A percentile compares a stretch with the other conserved stretches of the same genome.
Evolutionary conservation across 2,888 invertebrate genomes (phyloP).

Genomic region (Microchrysa polita): DNA sequence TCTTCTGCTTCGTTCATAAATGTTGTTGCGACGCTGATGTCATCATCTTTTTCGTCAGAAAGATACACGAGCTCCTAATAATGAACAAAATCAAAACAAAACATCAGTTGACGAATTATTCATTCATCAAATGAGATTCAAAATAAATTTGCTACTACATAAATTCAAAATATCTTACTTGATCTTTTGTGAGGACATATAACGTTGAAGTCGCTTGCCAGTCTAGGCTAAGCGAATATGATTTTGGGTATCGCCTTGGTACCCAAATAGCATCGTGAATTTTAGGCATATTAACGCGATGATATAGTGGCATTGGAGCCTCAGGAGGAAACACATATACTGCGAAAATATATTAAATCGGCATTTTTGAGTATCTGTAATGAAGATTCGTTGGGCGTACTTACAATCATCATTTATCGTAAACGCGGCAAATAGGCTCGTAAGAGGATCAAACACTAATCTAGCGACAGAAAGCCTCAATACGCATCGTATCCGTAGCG

Average conservation of each 20-base stretch:
- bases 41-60: constrained; percentile 62
- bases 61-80: constrained; percentile 66
- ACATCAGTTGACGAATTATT: constrained; percentile 43
- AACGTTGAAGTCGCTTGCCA: constrained; percentile 73
- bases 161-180: constrained; percentile 62
- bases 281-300: constrained; percentile 65
- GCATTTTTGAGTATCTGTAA: too few relatives aligned
- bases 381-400: too few relatives aligned
- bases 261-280: constrained; percentile 68
- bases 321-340: constrained; percentile 70
- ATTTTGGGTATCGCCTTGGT: constrained; percentile 66
- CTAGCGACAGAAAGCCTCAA: constrained; percentile 60
- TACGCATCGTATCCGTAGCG: constrained; percentile 71
- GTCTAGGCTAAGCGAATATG: constrained; percentile 63
- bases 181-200: constrained; percentile 70
- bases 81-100: constrained; percentile 7
- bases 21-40: constrained; percentile 60
- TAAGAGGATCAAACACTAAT: constrained; percentile 70
- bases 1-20: constrained; percentile 55
- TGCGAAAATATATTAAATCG: too few relatives aligned
- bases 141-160: neutral
- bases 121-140: neutral
- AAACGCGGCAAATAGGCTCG: constrained; percentile 73
- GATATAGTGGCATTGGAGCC: constrained; percentile 68
- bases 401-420: constrained; percentile 70